Evolutionary conservation across 2,797 vertebrate species (phyloP).

Genomic region (Macropus fuliginosus): DNA sequence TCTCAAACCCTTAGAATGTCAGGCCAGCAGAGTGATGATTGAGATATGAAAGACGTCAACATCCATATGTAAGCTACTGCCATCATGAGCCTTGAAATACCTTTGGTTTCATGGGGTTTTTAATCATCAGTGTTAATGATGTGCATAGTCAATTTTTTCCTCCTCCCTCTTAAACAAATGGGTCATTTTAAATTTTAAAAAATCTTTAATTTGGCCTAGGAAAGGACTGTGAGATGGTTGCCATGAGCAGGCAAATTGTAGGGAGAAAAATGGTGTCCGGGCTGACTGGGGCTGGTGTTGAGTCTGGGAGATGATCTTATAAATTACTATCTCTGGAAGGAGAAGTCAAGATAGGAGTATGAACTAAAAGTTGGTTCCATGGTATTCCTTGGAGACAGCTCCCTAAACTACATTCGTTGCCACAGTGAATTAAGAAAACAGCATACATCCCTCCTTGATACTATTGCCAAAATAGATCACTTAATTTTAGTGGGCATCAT

Average conservation of each 20-base stretch:
- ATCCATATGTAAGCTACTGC: neutral
- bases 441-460: neutral
- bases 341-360: neutral
- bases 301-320: neutral
- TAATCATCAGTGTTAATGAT: neutral
- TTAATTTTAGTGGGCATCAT: neutral
- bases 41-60: neutral
- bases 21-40: neutral
- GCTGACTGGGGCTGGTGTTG: neutral
- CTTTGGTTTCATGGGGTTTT: neutral
- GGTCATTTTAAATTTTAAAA: neutral
- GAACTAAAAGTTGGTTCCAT: neutral
- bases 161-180: neutral
- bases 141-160: neutral
- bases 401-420: neutral
- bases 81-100: neutral
- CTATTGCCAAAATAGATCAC: neutral
- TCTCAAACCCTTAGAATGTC: neutral
- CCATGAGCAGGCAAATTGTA: neutral
- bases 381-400: neutral
- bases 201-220: neutral
- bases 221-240: neutral
- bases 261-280: neutral
- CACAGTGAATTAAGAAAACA: neutral
- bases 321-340: neutral